Conservation (phyloP, 2,888 invertebrate species). For the Leucophenga montana region DNA sequence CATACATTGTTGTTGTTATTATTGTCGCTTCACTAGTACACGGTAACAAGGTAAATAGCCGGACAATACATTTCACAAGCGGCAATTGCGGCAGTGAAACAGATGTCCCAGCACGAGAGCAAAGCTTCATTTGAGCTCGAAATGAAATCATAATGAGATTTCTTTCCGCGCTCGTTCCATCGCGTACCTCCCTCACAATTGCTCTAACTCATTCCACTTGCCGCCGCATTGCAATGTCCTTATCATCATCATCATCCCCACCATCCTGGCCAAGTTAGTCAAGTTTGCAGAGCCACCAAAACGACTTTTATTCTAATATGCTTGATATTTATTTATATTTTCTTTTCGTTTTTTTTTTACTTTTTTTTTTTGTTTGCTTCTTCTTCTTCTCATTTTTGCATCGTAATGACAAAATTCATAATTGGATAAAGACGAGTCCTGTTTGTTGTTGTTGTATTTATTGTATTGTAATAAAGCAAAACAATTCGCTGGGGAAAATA, state of each 20-base stretch:
- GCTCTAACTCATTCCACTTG: background rate
- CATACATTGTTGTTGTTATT: conserved; percentile 22
- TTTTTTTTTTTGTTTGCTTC: conserved; percentile 10
- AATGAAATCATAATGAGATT: conserved; percentile 67
- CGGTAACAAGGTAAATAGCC: conserved; percentile 1
- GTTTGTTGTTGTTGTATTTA: conserved; percentile 11
- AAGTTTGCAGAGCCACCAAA: conserved; percentile 8
- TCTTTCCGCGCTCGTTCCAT: conserved; percentile 37
- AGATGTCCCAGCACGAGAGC: conserved; percentile 52
- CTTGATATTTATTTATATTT: conserved; percentile 21
- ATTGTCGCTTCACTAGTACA: background rate
- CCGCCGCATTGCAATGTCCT: background rate
- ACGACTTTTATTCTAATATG: conserved; percentile 27
- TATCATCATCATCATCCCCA: background rate
- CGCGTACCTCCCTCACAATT: background rate
- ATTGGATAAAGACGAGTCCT: conserved; percentile 61
- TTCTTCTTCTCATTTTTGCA: background rate
- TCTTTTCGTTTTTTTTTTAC: background rate
- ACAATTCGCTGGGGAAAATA: background rate
- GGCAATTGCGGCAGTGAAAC: conserved; percentile 22
- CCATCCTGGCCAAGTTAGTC: background rate
- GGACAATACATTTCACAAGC: conserved; percentile 13
- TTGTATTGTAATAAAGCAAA: conserved; percentile 8
- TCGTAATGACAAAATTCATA: conserved; percentile 66
- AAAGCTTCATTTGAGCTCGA: conserved; percentile 61